Evolutionary conservation across 2,888 invertebrate species (phyloP).

Genomic region (Apocheima hispidaria): DNA sequence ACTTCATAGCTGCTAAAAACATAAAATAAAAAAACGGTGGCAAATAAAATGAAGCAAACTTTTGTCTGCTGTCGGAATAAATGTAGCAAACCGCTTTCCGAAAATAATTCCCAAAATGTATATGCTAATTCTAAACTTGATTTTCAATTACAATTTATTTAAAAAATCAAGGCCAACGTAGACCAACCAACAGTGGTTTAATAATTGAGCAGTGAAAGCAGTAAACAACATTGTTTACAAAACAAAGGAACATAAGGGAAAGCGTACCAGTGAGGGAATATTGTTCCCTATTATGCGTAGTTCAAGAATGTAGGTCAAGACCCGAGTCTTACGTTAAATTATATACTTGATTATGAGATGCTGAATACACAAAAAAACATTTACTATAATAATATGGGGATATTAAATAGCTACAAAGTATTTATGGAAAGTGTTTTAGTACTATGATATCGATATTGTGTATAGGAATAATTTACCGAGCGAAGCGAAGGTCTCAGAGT

Average conservation of each 20-base stretch:
- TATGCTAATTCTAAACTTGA: background rate
- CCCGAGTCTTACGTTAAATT: background rate
- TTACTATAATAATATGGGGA: background rate
- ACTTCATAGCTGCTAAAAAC: too few relatives aligned
- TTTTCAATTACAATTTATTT: constrained; percentile 3
- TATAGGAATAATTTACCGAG: too few relatives aligned
- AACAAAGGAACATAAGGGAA: constrained; percentile 30
- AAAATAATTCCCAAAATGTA: background rate
- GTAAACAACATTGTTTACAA: constrained; percentile 33
- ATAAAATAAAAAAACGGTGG: too few relatives aligned
- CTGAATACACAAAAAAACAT: background rate
- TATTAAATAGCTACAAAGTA: too few relatives aligned
- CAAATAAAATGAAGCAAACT: too few relatives aligned
- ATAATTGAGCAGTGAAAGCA: constrained; percentile 27
- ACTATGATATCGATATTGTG: too few relatives aligned
- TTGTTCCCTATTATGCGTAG: constrained; percentile 26
- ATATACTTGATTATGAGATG: constrained; percentile 16
- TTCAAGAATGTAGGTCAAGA: constrained; percentile 26
- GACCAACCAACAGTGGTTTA: background rate
- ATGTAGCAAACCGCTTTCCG: too few relatives aligned
- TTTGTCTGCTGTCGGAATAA: too few relatives aligned
- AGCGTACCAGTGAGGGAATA: constrained; percentile 11
- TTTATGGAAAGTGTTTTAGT: too few relatives aligned
- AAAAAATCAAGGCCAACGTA: background rate
- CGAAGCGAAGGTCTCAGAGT: too few relatives aligned